phyloP scores from a whole-genome alignment of 1,140 invertebrate species.

The Ectropis grisescens region DNA sequence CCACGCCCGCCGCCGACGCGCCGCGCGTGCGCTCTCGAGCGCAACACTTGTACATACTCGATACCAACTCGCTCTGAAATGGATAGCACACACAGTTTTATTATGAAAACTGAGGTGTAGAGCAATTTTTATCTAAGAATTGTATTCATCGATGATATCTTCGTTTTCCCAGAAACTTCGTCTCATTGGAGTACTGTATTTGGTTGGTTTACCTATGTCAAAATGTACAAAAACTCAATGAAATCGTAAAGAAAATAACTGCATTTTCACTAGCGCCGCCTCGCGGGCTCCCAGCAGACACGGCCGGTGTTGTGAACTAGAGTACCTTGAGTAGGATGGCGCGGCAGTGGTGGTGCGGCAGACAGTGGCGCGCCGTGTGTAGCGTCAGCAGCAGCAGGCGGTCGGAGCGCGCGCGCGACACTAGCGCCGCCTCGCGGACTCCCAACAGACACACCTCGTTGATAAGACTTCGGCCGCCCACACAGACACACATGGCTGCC shows the following conservation, averaged over 20 bases:
- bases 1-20: slow-evolving; percentile 1
- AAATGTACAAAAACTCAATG: no score
- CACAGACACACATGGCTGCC: slow-evolving; percentile 38
- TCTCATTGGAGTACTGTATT: no score
- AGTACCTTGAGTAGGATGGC: slow-evolving; percentile 29
- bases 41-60: slow-evolving; percentile 14
- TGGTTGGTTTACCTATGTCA: no score
- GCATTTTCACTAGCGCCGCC: no score
- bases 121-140: no score
- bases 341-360: slow-evolving; percentile 38
- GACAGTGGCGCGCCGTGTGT: slow-evolving; percentile 21
- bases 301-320: no score
- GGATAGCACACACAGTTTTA: background rate
- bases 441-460: slow-evolving; percentile 28
- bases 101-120: no score
- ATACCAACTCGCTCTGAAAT: slow-evolving; percentile 26
- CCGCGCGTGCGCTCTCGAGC: slow-evolving; percentile 13
- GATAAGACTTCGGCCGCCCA: slow-evolving; percentile 29
- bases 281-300: no score
- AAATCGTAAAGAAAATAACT: no score
- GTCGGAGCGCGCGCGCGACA: slow-evolving; percentile 10
- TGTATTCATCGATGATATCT: no score
- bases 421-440: slow-evolving; percentile 21
- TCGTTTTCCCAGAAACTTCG: no score
- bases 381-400: slow-evolving; percentile 15